Base-by-base conservation (phyloP, 2,888 invertebrate species). In the Alloplasta piceator region DNA sequence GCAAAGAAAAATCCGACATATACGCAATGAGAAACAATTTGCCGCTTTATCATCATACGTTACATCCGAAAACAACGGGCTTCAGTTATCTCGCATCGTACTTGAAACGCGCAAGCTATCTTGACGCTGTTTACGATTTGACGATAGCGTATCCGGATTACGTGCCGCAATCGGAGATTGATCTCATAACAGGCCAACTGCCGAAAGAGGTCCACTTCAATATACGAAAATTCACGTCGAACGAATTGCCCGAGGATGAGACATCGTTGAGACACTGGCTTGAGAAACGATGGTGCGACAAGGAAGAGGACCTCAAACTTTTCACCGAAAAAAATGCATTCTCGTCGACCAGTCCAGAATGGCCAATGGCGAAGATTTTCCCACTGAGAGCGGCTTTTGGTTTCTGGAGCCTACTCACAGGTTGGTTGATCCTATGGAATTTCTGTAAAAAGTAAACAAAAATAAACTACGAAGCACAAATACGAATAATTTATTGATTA, bases 31-130 rank as follows among this genome's bases (percentile, higher is more conserved):
- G 94, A 82, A 94, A 96, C 89, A 94, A 94, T 83, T 92, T 97
- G 79, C 95, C 96, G 82, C 92, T 92, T 66, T 97, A 96, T 90
- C 93, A 95, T n/a, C 95, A 95, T 89, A 96, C 97, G 0, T 93
- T 98, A 3, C 98, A 98, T 90, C 98, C 98, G 0, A 95, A 97
- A 83, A 97, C 97, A 5, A 97, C 97, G 0, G 98, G 98, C 1
- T 96, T 96, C 92, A 93, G 93, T 10, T 95, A 94, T 80, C 90
- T 96, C 56, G 94, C 94, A 38, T 87, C 90, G n/a, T 93, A 94
- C 80, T 93, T 94, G 36, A 90, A 95, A 75, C 92, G 93, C 81
- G 94, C 93, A 78, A 92, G 95, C 7, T 95, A 95, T 36, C 92
- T 98, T 68, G 94, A 95, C 81, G 95, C 96, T 0, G 93, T 98